Base-by-base conservation (phyloP, 2,888 invertebrate genomes). In the Scotopteryx bipunctaria region DNA sequence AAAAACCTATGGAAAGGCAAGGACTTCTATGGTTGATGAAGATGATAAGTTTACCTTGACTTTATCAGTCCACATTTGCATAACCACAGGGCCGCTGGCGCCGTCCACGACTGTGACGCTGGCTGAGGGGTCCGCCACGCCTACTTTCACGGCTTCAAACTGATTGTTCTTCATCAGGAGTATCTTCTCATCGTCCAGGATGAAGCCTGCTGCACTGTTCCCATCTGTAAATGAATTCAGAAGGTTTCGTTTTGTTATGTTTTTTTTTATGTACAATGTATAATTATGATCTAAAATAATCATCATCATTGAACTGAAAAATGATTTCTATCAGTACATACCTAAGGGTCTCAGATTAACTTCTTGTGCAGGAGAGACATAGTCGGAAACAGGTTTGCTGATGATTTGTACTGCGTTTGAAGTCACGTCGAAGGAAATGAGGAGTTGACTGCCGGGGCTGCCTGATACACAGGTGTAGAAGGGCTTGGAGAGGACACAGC, bases 391-490 rank as follows among this genome's bases (percentile, higher is more conserved):
- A 5, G 88, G 84, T 64, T 90, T 88, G 61, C 86, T 81, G 59
- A 91, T 83, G 33, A 90, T 78, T 55, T 91, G 85, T 0, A 91
- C 78, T 0, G 88, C 85, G 32, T 91, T 78, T 0, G 92, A 88
- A 1, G 91, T 86, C 5, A 95, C 81, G 70, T 95, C 92, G 14
- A 95, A 69, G 5, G 93, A 92, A 21, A 94, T 88, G 11, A 95
- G 72, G 54, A 93, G 86, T 52, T 91, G 80, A 13, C 80, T 83
- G 45, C 82, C 83, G 6, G 52, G 53, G 3, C 77, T 80, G 8
- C 90, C 91, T 0, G 93, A 92, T 15, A 93, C 62, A 65, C 96
- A 96, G 3, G 92, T 91, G 76, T 93, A 94, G 75, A 92, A 93
- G 3, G 93, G 92, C 1, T 92, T 91, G 21, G 93, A 89, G 42